These are phyloP conservation scores for Pocillopora damicornis DNA, from an alignment of 64 coral and sea anemone species.

Conservation along the genomic window DNA sequence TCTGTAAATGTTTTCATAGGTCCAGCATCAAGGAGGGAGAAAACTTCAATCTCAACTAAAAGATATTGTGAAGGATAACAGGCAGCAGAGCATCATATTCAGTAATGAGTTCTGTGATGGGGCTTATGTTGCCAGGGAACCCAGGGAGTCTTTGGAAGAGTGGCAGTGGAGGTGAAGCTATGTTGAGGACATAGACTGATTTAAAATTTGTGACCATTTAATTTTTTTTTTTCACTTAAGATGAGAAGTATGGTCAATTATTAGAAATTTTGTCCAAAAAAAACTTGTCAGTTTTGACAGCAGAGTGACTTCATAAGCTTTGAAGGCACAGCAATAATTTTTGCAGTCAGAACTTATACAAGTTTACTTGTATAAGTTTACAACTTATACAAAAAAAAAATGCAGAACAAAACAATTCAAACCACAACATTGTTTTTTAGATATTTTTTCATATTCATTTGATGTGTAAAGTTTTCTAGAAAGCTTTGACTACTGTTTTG, in stretches of 20 bases:
- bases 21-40: conserved; percentile 65
- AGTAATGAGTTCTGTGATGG: conserved; percentile 90
- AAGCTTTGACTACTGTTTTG: background rate
- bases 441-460: too few relatives aligned
- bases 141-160: conserved; percentile 68
- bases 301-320: too few relatives aligned
- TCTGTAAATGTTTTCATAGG: background rate
- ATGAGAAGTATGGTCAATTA: too few relatives aligned
- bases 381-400: too few relatives aligned
- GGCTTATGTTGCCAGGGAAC: conserved; percentile 57
- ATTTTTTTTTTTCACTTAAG: too few relatives aligned
- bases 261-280: too few relatives aligned
- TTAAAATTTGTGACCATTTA: background rate
- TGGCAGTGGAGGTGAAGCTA: conserved; percentile 71
- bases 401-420: too few relatives aligned
- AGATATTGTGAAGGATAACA: conserved; percentile 56
- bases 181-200: background rate
- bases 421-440: too few relatives aligned
- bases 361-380: too few relatives aligned
- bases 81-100: conserved; percentile 75
- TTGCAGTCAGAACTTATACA: too few relatives aligned
- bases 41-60: conserved; percentile 64
- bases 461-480: background rate
- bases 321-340: too few relatives aligned
- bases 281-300: too few relatives aligned